phyloP scores from a whole-genome alignment of 1,140 invertebrate species.

The Sarcophaga bullata region DNA sequence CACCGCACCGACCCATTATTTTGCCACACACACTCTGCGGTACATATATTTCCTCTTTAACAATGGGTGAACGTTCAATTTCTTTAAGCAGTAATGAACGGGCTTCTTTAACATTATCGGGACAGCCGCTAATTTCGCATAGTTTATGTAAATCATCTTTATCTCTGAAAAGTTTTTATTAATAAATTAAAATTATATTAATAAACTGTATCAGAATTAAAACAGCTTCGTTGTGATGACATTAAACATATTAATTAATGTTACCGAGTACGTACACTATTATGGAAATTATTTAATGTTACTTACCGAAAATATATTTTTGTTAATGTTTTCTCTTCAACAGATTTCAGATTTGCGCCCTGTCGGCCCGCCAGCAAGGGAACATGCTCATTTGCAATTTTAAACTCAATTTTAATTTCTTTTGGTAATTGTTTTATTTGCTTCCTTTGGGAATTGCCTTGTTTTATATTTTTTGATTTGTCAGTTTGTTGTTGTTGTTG shows the following conservation, averaged over 20 bases:
- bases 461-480: conserved; percentile 24
- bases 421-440: conserved; percentile 41
- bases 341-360: conserved; percentile 75
- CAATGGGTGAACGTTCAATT: conserved; percentile 74
- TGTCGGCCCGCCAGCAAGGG: conserved; percentile 71
- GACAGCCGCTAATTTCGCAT: conserved; percentile 75
- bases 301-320: conserved; percentile 73
- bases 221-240: too few species aligned
- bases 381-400: conserved; percentile 61
- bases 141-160: conserved; percentile 58
- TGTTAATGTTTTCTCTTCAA: conserved; percentile 77
- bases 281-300: neutral
- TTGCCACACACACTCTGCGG: conserved; percentile 72
- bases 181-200: conserved; percentile 8
- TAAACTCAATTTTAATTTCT: conserved; percentile 56
- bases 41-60: conserved; percentile 74
- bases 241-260: too few species aligned
- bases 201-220: too few species aligned
- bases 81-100: conserved; percentile 78
- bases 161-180: conserved; percentile 55
- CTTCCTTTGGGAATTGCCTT: neutral
- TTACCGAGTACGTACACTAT: too few species aligned
- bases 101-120: conserved; percentile 73
- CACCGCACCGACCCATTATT: conserved; percentile 78
- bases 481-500: conserved; percentile 22